Percentiles rank a stretch among this genome's conserved stretches.
These are phyloP conservation scores for Ischnus inquisitorius DNA, from an alignment of 2,888 invertebrate genomes.

Conservation along the genomic window DNA sequence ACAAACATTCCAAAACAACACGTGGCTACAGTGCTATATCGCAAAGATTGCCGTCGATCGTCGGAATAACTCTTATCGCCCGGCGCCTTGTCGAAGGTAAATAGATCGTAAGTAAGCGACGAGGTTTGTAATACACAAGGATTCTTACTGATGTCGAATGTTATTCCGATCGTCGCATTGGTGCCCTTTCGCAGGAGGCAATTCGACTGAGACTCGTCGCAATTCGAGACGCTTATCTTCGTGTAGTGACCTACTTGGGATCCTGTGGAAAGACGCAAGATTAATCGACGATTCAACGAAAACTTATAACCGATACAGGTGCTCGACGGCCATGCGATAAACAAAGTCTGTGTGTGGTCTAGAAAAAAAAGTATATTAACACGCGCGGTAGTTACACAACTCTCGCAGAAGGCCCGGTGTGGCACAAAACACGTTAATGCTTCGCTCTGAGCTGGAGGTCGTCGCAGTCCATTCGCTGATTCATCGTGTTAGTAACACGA, in stretches of 20 bases:
- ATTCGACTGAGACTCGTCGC: slow-evolving; percentile 87
- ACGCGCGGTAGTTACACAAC: slow-evolving; percentile 12
- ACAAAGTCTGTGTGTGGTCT: neutral
- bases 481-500: slow-evolving; percentile 14
- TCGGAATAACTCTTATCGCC: neutral
- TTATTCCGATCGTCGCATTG: slow-evolving; percentile 89
- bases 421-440: neutral
- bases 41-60: neutral
- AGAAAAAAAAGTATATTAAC: neutral
- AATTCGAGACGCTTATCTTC: slow-evolving; percentile 88
- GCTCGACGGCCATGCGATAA: neutral
- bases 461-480: neutral
- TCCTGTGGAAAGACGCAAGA: slow-evolving; percentile 85
- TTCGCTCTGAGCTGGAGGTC: neutral
- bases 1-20: slow-evolving; percentile 22
- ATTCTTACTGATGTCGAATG: slow-evolving; percentile 88
- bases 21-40: neutral
- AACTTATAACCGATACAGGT: neutral
- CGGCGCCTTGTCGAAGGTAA: neutral
- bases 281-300: neutral
- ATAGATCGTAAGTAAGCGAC: neutral
- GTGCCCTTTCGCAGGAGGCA: slow-evolving; percentile 89
- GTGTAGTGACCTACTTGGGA: slow-evolving; percentile 88
- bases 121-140: neutral
- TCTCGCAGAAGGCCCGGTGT: neutral